phyloP scores from a whole-genome alignment of 1,140 invertebrate species.

The Calliphora vicina region DNA sequence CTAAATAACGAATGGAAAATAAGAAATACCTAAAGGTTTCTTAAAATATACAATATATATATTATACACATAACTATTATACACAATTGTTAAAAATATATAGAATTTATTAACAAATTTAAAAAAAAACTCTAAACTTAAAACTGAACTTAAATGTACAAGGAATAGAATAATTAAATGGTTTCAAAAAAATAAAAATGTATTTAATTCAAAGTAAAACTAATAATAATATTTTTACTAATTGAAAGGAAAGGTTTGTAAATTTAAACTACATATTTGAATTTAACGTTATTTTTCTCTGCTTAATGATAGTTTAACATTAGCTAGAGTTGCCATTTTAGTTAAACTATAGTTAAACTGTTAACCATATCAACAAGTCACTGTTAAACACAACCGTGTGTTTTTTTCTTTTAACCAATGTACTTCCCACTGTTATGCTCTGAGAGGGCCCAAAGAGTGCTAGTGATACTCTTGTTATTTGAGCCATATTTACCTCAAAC shows the following conservation, averaged over 20 bases:
- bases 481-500: not conserved
- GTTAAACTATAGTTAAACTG: no score
- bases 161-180: not conserved
- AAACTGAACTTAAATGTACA: slow-evolving; percentile 1
- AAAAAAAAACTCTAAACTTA: not conserved
- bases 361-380: no score
- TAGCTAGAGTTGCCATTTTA: no score
- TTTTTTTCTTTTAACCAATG: no score
- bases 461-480: not conserved
- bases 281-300: not conserved
- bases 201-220: not conserved
- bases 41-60: not conserved
- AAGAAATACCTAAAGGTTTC: not conserved
- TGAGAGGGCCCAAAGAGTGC: no score
- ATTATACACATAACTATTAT: not conserved
- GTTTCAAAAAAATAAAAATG: slow-evolving; percentile 17
- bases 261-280: no score
- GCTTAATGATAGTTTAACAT: no score
- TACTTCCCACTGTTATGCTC: no score
- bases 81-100: not conserved
- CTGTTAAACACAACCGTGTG: no score
- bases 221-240: not conserved
- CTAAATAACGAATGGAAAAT: not conserved
- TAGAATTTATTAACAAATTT: not conserved
- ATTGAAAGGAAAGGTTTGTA: not conserved